Evolutionary conservation across 2,113 vertebrate genomes (phyloP).

Genomic region (Brachypodius melanocephalos): DNA sequence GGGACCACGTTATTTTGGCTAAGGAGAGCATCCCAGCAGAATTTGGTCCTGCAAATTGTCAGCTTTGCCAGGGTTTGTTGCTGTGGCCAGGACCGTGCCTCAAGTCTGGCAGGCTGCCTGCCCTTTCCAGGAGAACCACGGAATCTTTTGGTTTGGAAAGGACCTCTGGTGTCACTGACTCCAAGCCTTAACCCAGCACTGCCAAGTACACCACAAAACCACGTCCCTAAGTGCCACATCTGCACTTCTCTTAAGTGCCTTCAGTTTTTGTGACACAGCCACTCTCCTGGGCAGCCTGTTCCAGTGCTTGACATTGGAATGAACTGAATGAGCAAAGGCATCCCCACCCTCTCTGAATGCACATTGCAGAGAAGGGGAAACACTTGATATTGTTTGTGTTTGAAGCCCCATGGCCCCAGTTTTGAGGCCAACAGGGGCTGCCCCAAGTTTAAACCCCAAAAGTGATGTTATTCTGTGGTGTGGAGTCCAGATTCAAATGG

Average conservation of each 20-base stretch:
- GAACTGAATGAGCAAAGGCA: too few species aligned
- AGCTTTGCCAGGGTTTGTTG: neutral
- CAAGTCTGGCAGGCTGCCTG: neutral
- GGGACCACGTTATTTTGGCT: neutral
- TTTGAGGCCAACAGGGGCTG: neutral
- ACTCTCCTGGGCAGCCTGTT: neutral
- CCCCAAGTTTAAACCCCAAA: neutral
- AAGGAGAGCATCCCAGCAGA: neutral
- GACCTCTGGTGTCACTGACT: neutral
- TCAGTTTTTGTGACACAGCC: neutral
- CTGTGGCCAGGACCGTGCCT: neutral
- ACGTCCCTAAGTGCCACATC: neutral
- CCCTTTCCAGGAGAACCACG: accelerated
- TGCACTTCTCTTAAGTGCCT: neutral
- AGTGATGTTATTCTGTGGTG: neutral
- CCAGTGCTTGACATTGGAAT: neutral
- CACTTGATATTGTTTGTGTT: neutral
- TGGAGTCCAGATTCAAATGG: neutral
- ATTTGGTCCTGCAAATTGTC: neutral
- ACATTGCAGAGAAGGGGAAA: neutral
- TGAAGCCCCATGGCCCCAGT: neutral
- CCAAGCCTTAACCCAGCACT: neutral
- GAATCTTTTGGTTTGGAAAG: neutral
- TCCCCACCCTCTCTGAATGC: neutral
- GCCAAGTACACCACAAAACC: neutral